Evolutionary conservation across 2,113 vertebrate genomes (phyloP).

Genomic region (Gnathonemus longibarbis): DNA sequence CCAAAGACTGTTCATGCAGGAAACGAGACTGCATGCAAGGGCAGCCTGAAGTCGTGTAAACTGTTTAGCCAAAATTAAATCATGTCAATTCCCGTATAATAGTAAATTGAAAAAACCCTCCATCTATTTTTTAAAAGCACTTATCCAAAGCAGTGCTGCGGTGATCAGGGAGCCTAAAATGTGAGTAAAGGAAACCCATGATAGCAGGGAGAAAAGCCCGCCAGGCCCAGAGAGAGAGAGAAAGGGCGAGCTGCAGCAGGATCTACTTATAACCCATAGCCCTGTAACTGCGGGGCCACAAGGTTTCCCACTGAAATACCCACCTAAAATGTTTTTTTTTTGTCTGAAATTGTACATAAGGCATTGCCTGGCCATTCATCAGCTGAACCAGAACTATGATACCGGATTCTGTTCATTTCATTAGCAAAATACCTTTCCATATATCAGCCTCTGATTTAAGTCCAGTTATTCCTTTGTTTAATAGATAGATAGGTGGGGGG

Average conservation of each 20-base stretch:
- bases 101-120: background rate
- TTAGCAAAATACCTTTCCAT: background rate
- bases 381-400: background rate
- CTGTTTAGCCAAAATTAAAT: background rate
- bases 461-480: background rate
- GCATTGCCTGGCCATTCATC: background rate
- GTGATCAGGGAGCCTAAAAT: background rate
- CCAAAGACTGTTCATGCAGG: background rate
- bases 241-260: background rate
- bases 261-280: background rate
- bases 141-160: background rate
- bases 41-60: background rate
- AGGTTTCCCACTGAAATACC: background rate
- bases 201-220: background rate
- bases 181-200: background rate
- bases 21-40: background rate
- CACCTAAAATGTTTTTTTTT: background rate
- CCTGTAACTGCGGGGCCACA: background rate
- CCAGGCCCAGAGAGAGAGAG: background rate
- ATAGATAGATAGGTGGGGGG: no score
- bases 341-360: background rate
- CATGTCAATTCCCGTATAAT: background rate
- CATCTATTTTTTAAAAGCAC: background rate
- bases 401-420: background rate
- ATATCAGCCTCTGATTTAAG: background rate